Base-by-base conservation (phyloP, 2,113 vertebrate species). In the Trematomus loennbergii region DNA sequence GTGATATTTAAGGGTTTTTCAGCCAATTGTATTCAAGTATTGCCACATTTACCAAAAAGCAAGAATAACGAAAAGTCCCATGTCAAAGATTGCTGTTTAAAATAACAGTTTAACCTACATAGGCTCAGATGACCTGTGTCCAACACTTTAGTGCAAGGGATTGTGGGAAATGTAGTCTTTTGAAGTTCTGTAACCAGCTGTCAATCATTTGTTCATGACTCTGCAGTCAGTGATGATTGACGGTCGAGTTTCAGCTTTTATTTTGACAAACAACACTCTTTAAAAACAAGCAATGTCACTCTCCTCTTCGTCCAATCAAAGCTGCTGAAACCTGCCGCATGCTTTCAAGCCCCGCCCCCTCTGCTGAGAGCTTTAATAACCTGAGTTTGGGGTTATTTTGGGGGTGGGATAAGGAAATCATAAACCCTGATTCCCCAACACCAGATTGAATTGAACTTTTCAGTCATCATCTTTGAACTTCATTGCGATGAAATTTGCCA, bases 271-370 rank as follows among this genome's bases (percentile, higher is more conserved):
- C 20, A 8, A 5, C 29, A 6, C 33, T 50, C 48, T 18, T 10
- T 2, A 4, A 15, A 61, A 17, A 57, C 50, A 29, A 5, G 64
- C 17, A 11, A n/a, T 25, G 52, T 12, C 55, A 1, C 50, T 29
- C 69, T 80, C 68, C 50, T 69, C 65, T 74, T 85, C 76, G 66
- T 88, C 85, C 84, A 87, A 62, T 88, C 84, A 85, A 86, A 91
- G 88, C 91, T 93, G 91, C 94, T 91, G 75, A 90, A 90, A 67
- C 83, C 80, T 94, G 87, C 43, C 72, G 90, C 93, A 94, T 93
- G 88, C 90, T 80, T 90, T 65, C 76, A 82, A 75, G 77, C 60
- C 75, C 55, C 75, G 81, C 88, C 29, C 3, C 29, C 83, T 92
- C 72, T 85, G 72, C 92, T 91, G 77, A 68, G 65, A 66, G 87